Base-by-base conservation (phyloP, 2,113 vertebrate species). In the Esox niger region DNA sequence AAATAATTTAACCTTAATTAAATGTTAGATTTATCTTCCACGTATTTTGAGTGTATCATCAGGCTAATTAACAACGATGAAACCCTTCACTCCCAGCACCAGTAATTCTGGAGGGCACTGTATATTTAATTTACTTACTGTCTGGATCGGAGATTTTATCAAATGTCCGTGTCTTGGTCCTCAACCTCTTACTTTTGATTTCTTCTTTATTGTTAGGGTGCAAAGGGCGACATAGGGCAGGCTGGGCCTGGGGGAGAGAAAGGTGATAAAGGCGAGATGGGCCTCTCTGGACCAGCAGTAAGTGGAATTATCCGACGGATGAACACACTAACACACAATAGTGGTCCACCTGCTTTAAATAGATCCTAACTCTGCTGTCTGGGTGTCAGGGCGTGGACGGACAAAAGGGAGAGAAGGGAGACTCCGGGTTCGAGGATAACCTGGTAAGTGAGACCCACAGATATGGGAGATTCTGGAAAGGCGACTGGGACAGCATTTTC, bases 181-280 rank as follows among this genome's bases (percentile, higher is more conserved):
- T 69, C 6, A 54, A 63, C 9, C 32, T 61, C 17, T 67, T 17
- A 33, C 17, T 27, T 29, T 25, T 74, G n/a, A 23, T 29, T 33
- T 32, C 46, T 17, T 79, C 70, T 75, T 32, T 82, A 3, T 43
- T 62, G 79, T 11, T 74, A 97, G 95, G 96, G 95, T 75, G 80
- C 86, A 56, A 93, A 91, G 89, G 96, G 96, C 74, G 88, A 87
- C 0, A 86, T 90, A 59, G 96, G 96, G 66, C 92, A 94, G 52
- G 80, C 72, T 3, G 96, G 96, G 77, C 91, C 82, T 4, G 9
- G 66, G 0, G 96, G 95, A 6, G 82, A 80, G 1, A 64, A 35
- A 0, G 95, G 95, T 62, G 91, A 90, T 76, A 98, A 93, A 82
- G 96, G 96, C 64, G 94, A 98, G 77, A 94, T 93, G 92, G 96